These are phyloP conservation scores for Cheilosia soror DNA, from an alignment of 2,888 invertebrate genomes.

Conservation along the genomic window DNA sequence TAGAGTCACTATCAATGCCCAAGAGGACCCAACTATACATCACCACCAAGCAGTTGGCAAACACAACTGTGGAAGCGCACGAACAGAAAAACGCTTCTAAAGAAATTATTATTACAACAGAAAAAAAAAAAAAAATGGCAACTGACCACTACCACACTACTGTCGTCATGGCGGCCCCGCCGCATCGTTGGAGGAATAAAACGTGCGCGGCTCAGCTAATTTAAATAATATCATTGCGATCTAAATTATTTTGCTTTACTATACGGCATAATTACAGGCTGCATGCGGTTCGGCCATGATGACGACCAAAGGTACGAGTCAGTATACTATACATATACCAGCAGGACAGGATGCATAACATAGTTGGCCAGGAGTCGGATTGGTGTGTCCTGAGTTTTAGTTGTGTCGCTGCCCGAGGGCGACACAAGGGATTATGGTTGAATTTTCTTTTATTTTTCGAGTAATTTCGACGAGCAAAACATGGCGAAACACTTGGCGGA, in stretches of 20 bases:
- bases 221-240: slow-evolving; percentile 76
- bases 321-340: slow-evolving; percentile 6
- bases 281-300: slow-evolving; percentile 70
- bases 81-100: slow-evolving; percentile 22
- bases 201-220: slow-evolving; percentile 70
- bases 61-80: slow-evolving; percentile 17
- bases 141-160: slow-evolving; percentile 55
- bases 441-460: slow-evolving; percentile 33
- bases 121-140: slow-evolving; percentile 52
- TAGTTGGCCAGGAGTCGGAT: slow-evolving; percentile 62
- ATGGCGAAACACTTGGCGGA: slow-evolving; percentile 41
- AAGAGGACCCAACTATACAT: slow-evolving; percentile 46
- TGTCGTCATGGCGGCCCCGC: slow-evolving; percentile 46
- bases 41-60: slow-evolving; percentile 60
- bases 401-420: slow-evolving; percentile 62
- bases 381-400: slow-evolving; percentile 67
- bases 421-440: slow-evolving; percentile 63
- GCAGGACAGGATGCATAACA: slow-evolving; percentile 55
- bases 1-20: slow-evolving; percentile 46
- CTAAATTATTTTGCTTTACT: slow-evolving; percentile 75
- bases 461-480: slow-evolving; percentile 46
- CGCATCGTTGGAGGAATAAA: slow-evolving; percentile 51
- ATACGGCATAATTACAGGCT: slow-evolving; percentile 73
- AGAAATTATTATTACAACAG: slow-evolving; percentile 23
- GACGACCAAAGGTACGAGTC: slow-evolving; percentile 27